Evolutionary conservation across 2,113 vertebrate species (phyloP).

Genomic region (Anarhynchus alexandrinus): DNA sequence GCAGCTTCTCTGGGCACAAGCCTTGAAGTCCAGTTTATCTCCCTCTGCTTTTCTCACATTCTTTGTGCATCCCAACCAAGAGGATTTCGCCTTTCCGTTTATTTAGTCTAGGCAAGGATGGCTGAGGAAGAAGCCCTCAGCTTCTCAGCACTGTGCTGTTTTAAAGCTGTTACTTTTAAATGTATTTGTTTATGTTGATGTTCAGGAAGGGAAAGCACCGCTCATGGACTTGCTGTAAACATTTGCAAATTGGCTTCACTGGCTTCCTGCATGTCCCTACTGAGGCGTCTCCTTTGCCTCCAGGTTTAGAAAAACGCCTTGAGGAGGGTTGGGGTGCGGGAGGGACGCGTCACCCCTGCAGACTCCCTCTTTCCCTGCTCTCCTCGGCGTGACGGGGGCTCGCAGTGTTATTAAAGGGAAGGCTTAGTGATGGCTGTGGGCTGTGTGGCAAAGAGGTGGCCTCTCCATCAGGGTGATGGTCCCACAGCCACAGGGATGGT

Average conservation of each 20-base stretch:
- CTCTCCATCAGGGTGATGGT: rapidly evolving
- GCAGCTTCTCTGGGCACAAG: not conserved
- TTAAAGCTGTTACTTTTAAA: not conserved
- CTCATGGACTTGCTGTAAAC: not conserved
- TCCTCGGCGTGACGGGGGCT: rapidly evolving
- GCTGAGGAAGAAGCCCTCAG: not conserved
- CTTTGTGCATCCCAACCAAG: not conserved
- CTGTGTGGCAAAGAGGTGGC: not conserved
- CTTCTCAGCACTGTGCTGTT: not conserved
- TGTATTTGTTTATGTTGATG: slow-evolving; percentile 9
- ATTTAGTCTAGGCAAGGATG: slow-evolving; percentile 46
- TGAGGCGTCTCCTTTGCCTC: not conserved
- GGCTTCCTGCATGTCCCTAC: not conserved
- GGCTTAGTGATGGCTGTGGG: not conserved
- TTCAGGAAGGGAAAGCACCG: not conserved
- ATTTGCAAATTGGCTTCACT: not conserved
- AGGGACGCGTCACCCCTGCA: too few species aligned
- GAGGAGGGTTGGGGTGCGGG: not conserved
- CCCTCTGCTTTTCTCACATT: not conserved
- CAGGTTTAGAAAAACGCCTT: not conserved
- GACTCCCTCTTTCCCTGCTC: rapidly evolving
- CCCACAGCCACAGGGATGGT: not conserved
- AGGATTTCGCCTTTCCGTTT: not conserved
- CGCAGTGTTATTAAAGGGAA: not conserved
- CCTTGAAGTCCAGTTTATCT: not conserved